Conservation (phyloP, 2,113 vertebrate species). For the Lota lota region DNA sequence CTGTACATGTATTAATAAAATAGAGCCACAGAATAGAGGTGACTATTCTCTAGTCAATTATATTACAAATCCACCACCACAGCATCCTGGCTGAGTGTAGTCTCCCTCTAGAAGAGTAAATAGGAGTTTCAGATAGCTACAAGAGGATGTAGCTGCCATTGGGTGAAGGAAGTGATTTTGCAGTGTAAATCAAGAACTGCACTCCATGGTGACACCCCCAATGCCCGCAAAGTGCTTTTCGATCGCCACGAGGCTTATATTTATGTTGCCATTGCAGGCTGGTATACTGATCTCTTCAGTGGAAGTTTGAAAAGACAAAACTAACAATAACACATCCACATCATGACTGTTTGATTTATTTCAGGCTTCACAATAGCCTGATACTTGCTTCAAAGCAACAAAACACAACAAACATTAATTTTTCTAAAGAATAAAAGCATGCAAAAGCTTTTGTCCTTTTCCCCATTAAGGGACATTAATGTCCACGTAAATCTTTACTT, state of each 20-base stretch:
- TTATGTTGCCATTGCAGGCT: slow-evolving; percentile 21
- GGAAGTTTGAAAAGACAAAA: slow-evolving; percentile 29
- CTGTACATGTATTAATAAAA: too few species aligned
- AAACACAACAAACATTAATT: slow-evolving; percentile 37
- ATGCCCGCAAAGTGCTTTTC: slow-evolving; percentile 25
- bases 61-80: too few species aligned
- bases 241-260: slow-evolving; percentile 18
- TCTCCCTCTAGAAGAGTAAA: slow-evolving; percentile 2
- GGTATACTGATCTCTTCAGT: slow-evolving; percentile 30
- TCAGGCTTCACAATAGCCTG: slow-evolving; percentile 32
- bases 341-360: slow-evolving; percentile 28
- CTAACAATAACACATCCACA: slow-evolving; percentile 27
- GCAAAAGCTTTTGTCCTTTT: slow-evolving; percentile 33
- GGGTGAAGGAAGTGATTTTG: slow-evolving; percentile 8
- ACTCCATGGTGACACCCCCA: slow-evolving; percentile 13
- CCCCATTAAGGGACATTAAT: slow-evolving; percentile 19
- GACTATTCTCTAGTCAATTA: too few species aligned
- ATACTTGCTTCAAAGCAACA: slow-evolving; percentile 18
- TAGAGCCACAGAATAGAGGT: too few species aligned
- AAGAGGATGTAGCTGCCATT: neutral
- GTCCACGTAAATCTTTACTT: slow-evolving; percentile 17
- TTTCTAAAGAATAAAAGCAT: slow-evolving; percentile 22
- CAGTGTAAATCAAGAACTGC: slow-evolving; percentile 2
- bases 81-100: too few species aligned
- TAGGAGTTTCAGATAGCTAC: neutral